Percentiles rank a stretch among this genome's conserved stretches.
Conservation (phyloP, 1,140 invertebrate genomes). For the Sarcophaga peregrina region DNA sequence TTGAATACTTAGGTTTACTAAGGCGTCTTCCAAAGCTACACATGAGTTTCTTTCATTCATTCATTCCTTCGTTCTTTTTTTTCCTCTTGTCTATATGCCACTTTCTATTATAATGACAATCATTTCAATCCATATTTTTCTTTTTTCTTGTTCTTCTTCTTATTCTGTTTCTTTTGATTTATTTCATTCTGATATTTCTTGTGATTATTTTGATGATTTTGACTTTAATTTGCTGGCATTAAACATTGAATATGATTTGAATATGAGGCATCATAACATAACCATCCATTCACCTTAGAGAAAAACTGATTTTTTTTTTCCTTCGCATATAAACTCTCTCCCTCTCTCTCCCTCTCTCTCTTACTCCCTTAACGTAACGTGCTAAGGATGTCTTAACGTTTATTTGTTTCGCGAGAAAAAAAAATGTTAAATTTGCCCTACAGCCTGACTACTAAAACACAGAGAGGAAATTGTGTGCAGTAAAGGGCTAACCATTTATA, state of each 20-base stretch:
- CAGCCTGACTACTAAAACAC: too few species aligned
- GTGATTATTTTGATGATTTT: conserved; percentile 6
- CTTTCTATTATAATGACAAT: conserved; percentile 21
- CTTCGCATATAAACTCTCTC: conserved; percentile 7
- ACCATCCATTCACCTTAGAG: neutral
- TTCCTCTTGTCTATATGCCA: neutral
- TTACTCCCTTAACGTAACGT: neutral
- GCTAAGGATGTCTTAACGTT: neutral
- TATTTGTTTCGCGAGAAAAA: neutral
- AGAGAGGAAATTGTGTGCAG: too few species aligned
- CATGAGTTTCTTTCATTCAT: too few species aligned
- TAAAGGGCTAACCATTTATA: too few species aligned
- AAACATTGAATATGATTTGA: conserved; percentile 11
- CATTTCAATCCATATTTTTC: neutral
- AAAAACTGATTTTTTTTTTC: neutral
- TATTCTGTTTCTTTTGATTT: neutral
- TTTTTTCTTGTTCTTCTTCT: neutral
- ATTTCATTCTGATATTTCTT: too few species aligned
- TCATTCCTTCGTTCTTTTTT: too few species aligned
- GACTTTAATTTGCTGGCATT: conserved; percentile 22
- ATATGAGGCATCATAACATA: neutral
- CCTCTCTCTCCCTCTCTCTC: neutral
- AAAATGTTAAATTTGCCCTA: too few species aligned
- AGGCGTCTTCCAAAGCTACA: too few species aligned
- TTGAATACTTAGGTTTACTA: too few species aligned